phyloP scores from a whole-genome alignment of 2,888 invertebrate genomes.

The Pammene aurita region DNA sequence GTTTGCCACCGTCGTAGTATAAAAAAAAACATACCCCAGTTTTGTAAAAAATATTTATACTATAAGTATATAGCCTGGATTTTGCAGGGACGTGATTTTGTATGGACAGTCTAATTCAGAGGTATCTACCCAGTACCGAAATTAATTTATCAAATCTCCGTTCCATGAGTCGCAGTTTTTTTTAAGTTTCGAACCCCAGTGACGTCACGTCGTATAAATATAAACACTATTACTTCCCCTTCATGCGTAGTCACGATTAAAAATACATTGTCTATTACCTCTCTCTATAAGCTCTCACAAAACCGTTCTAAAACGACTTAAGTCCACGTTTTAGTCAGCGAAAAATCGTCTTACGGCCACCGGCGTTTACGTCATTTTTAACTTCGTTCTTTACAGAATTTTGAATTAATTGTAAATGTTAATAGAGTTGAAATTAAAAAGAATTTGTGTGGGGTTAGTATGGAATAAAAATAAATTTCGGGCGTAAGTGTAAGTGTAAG shows the following conservation, averaged over 20 bases:
- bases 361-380: slow-evolving; percentile 10
- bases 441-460: no score
- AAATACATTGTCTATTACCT: slow-evolving; percentile 47
- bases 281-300: slow-evolving; percentile 51
- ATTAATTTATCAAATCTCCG: no score
- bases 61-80: no score
- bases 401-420: neutral
- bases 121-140: no score
- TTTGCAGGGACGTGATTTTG: no score
- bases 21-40: no score
- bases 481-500: no score
- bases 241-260: slow-evolving; percentile 65
- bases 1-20: no score
- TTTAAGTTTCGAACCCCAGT: slow-evolving; percentile 18
- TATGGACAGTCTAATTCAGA: no score
- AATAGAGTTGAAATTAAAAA: neutral
- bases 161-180: no score
- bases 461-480: no score
- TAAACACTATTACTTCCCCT: slow-evolving; percentile 47
- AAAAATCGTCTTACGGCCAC: neutral
- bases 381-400: neutral
- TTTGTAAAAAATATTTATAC: no score
- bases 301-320: neutral
- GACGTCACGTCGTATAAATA: slow-evolving; percentile 50
- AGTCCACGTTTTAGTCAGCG: neutral